phyloP scores from a whole-genome alignment of 92 coral and sea anemone species.

The Micromussa lordhowensis region DNA sequence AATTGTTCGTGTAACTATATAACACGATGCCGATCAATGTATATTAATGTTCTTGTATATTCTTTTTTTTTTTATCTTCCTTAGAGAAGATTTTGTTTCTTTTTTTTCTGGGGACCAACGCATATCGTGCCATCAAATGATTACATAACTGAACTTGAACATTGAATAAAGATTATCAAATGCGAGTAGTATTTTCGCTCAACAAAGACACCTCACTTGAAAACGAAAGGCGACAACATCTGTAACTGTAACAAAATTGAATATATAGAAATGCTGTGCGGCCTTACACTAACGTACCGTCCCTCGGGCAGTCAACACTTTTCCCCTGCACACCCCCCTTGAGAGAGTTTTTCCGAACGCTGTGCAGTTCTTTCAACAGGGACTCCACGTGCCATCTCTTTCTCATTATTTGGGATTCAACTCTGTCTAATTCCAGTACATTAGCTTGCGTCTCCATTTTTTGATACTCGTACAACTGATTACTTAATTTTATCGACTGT shows the following conservation, averaged over 20 bases:
- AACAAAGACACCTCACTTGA: not conserved
- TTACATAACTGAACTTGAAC: not conserved
- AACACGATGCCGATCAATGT: not conserved
- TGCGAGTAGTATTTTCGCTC: not conserved
- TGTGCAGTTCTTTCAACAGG: constrained; percentile 62
- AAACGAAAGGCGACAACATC: not conserved
- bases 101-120: too few relatives aligned
- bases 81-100: not conserved
- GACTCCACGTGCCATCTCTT: constrained; percentile 89
- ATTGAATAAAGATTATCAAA: not conserved
- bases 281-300: constrained; percentile 31
- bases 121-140: too few relatives aligned
- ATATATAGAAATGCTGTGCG: not conserved
- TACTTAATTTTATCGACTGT: constrained; percentile 68
- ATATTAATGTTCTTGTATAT: not conserved
- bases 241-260: not conserved
- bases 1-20: not conserved
- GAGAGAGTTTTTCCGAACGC: not conserved
- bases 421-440: constrained; percentile 52
- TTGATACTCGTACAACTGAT: constrained; percentile 81
- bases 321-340: not conserved
- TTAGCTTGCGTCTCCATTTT: constrained; percentile 72
- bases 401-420: constrained; percentile 73
- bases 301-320: not conserved
- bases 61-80: not conserved